Conservation (phyloP, 2,888 invertebrate species). For the Sinotaia quadrata region DNA sequence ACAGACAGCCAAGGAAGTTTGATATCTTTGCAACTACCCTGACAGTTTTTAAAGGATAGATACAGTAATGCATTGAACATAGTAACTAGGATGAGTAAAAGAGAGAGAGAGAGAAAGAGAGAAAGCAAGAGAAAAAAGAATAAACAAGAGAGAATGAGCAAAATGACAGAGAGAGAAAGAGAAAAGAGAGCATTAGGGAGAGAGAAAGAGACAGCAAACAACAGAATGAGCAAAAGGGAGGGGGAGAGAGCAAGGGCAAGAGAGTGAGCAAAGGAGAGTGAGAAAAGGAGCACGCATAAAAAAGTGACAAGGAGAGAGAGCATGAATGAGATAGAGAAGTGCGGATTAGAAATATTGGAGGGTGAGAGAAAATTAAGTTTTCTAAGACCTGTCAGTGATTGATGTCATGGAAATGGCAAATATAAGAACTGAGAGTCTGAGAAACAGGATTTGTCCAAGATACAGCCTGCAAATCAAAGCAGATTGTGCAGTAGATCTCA, state of each 20-base stretch:
- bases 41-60: too few species aligned
- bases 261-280: neutral
- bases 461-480: too few species aligned
- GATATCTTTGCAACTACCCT: too few species aligned
- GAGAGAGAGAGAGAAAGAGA: slow-evolving; percentile 24
- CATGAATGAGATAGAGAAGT: neutral
- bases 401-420: too few species aligned
- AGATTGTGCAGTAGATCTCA: too few species aligned
- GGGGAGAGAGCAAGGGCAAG: slow-evolving; percentile 1
- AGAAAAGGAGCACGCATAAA: neutral
- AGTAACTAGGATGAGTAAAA: neutral
- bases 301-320: neutral
- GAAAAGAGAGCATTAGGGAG: neutral
- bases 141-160: too few species aligned
- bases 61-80: too few species aligned
- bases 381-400: too few species aligned
- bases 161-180: too few species aligned
- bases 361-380: slow-evolving; percentile 10
- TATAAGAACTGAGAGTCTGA: too few species aligned
- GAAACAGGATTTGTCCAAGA: too few species aligned
- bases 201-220: slow-evolving; percentile 15
- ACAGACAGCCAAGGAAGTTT: too few species aligned
- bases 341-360: neutral
- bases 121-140: slow-evolving; percentile 15
- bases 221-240: slow-evolving; percentile 2